These are phyloP conservation scores for Tenthredo scrophulariae DNA, from an alignment of 2,888 invertebrate genomes.

Conservation along the genomic window DNA sequence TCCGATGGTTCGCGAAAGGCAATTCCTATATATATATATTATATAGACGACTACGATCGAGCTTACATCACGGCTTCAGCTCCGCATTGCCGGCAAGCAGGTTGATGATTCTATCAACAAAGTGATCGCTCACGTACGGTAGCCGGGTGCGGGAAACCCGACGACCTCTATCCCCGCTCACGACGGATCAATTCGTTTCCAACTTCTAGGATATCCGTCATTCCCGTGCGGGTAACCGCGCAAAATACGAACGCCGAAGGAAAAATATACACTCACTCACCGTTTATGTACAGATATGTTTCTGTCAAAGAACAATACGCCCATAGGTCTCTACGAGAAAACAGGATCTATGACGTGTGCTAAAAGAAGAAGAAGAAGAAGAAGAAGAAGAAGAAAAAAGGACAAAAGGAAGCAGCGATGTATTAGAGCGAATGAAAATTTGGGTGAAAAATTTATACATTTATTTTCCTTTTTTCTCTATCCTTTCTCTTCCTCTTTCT, in stretches of 20 bases:
- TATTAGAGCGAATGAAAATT: neutral
- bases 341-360: no score
- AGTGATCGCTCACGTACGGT: constrained; percentile 45
- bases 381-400: no score
- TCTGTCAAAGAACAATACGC: neutral
- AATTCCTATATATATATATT: constrained; percentile 5
- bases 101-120: constrained; percentile 34
- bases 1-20: constrained; percentile 4
- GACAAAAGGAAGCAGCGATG: neutral
- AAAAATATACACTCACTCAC: neutral
- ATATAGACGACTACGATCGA: neutral
- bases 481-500: neutral
- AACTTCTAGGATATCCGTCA: constrained; percentile 50
- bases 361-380: no score
- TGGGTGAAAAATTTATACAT: neutral
- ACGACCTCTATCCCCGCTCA: constrained; percentile 46
- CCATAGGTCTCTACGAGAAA: no score
- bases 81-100: constrained; percentile 20
- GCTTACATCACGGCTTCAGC: constrained; percentile 1
- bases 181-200: constrained; percentile 47
- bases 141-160: constrained; percentile 44
- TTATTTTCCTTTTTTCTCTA: no score
- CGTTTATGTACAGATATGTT: neutral
- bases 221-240: constrained; percentile 36
- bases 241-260: constrained; percentile 7